These are phyloP conservation scores for Odocoileus hemionus DNA, from an alignment of 2,113 vertebrate genomes.

Conservation along the genomic window DNA sequence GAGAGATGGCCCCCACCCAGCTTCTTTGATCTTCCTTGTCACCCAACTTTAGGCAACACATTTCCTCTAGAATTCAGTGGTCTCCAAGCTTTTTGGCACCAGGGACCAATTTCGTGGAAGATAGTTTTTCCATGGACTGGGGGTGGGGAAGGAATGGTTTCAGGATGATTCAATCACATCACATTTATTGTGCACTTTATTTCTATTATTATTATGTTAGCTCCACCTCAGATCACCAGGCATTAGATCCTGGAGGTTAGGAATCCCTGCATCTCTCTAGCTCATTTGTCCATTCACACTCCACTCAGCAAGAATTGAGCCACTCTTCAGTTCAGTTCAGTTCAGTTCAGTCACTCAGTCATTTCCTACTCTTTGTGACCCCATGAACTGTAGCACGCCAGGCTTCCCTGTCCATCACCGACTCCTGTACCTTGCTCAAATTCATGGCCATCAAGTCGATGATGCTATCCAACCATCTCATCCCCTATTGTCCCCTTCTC, in stretches of 20 bases:
- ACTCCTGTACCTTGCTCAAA: background rate
- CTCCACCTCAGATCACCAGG: background rate
- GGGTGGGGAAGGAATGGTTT: background rate
- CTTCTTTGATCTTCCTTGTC: background rate
- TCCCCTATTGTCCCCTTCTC: background rate
- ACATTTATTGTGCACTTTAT: background rate
- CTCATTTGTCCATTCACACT: background rate
- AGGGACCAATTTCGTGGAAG: background rate
- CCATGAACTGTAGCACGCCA: background rate
- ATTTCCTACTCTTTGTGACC: accelerated
- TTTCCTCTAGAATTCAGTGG: background rate
- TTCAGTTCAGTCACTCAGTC: background rate
- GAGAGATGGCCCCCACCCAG: background rate
- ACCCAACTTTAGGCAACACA: accelerated
- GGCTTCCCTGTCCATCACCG: background rate
- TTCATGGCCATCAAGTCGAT: background rate
- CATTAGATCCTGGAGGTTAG: background rate
- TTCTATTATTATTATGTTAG: background rate
- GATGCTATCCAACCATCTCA: background rate
- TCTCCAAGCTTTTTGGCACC: background rate
- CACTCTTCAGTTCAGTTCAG: background rate
- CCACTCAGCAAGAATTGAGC: background rate
- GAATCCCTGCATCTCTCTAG: background rate
- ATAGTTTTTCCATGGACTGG: background rate
- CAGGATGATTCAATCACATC: background rate